phyloP scores from a whole-genome alignment of 2,113 vertebrate species.

The Pelusios castaneus region DNA sequence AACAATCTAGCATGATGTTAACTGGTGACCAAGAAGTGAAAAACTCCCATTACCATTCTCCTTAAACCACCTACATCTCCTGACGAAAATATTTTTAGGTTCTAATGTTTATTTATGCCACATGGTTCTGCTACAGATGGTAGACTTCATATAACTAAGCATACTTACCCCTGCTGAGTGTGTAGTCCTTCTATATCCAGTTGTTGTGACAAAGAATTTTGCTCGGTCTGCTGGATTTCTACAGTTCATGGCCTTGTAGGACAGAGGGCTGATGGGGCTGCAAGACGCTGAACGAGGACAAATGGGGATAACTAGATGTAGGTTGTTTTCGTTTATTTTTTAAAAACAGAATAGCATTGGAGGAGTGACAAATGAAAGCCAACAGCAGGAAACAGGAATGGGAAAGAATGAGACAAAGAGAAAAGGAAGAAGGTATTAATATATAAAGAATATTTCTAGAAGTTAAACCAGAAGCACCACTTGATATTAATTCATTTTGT shows the following conservation, averaged over 20 bases:
- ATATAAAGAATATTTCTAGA: conserved; percentile 47
- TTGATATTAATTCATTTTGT: conserved; percentile 25
- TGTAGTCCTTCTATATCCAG: conserved; percentile 78
- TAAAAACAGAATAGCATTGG: conserved; percentile 71
- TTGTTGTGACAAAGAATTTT: conserved; percentile 80
- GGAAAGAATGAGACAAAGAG: conserved; percentile 73
- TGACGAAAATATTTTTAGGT: background rate
- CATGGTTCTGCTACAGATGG: fast-evolving
- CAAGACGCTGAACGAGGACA: conserved; percentile 99
- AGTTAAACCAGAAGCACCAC: conserved; percentile 71
- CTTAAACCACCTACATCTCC: background rate
- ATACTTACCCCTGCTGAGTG: conserved; percentile 74
- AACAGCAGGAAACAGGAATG: conserved; percentile 71
- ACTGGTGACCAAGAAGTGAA: background rate
- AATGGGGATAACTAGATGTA: conserved; percentile 93
- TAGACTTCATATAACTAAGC: fast-evolving
- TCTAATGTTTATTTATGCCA: background rate
- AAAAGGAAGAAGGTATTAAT: conserved; percentile 84
- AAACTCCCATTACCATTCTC: background rate
- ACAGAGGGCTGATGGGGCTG: conserved; percentile 91
- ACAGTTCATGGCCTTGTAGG: conserved; percentile 88
- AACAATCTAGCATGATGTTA: background rate
- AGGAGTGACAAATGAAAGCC: conserved; percentile 77
- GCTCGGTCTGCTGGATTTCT: conserved; percentile 86
- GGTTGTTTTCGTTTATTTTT: conserved; percentile 64